Percentiles rank a stretch among this genome's conserved stretches.
Conservation (phyloP, 2,113 vertebrate species). For the Ellobius talpinus region DNA sequence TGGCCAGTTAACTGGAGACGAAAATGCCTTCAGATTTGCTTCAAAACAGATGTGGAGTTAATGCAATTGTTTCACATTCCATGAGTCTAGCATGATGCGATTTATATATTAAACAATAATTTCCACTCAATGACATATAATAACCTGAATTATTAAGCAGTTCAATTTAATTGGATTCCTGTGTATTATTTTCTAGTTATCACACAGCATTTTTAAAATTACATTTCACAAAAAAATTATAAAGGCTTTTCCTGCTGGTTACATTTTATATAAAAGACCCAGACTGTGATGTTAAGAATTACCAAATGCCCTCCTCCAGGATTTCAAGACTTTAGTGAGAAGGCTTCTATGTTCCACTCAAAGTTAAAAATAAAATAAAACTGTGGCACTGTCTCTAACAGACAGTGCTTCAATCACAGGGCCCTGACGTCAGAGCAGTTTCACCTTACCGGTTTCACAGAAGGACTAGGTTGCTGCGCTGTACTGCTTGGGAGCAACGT, state of each 20-base stretch:
- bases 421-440: conserved; percentile 13
- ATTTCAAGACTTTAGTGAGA: neutral
- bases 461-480: conserved; percentile 15
- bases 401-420: conserved; percentile 47
- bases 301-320: conserved; percentile 35
- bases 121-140: conserved; percentile 49
- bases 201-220: conserved; percentile 55
- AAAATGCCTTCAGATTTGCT: conserved; percentile 69
- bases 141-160: conserved; percentile 55
- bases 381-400: conserved; percentile 11
- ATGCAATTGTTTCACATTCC: neutral
- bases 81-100: neutral
- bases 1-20: conserved; percentile 80
- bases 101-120: conserved; percentile 63
- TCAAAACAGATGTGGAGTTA: neutral
- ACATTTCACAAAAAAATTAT: neutral
- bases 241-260: conserved; percentile 40
- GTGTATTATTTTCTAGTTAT: conserved; percentile 46
- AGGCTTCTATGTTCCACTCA: conserved; percentile 17
- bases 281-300: conserved; percentile 35
- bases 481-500: neutral
- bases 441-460: conserved; percentile 54
- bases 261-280: neutral
- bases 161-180: conserved; percentile 63
- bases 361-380: conserved; percentile 45